Conservation (phyloP, 2,113 vertebrate species). For the Callospermophilus lateralis region DNA sequence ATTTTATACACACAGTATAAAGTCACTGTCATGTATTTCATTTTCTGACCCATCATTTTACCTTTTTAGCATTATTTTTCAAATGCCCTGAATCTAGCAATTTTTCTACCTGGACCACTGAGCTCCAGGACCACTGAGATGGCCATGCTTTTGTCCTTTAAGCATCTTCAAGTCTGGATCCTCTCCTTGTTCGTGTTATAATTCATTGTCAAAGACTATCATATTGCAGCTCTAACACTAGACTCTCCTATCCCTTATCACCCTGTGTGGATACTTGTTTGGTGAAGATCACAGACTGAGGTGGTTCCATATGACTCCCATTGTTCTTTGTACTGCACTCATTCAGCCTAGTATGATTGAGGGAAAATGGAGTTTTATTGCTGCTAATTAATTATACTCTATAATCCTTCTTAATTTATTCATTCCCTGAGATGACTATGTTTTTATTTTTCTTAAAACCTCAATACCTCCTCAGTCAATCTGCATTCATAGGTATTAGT, state of each 20-base stretch:
- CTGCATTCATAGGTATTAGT: neutral
- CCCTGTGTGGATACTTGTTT: neutral
- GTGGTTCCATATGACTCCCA: fast-evolving
- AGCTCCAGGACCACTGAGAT: neutral
- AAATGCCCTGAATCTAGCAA: neutral
- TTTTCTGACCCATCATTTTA: neutral
- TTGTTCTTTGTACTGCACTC: fast-evolving
- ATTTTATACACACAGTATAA: neutral
- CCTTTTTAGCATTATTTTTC: neutral
- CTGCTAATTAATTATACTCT: neutral
- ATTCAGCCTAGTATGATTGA: neutral
- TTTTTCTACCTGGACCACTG: neutral
- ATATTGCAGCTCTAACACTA: neutral
- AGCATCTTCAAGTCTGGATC: neutral
- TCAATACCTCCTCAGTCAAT: neutral
- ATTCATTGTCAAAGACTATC: neutral
- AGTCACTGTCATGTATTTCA: neutral
- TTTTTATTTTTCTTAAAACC: neutral
- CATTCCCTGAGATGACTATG: neutral
- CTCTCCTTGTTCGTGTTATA: neutral
- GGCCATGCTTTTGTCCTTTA: neutral
- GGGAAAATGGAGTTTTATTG: neutral
- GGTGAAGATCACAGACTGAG: neutral
- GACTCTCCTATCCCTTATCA: neutral
- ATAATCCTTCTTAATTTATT: neutral